Conservation (phyloP, 2,797 vertebrate species). For the Tokudaia muenninki region DNA sequence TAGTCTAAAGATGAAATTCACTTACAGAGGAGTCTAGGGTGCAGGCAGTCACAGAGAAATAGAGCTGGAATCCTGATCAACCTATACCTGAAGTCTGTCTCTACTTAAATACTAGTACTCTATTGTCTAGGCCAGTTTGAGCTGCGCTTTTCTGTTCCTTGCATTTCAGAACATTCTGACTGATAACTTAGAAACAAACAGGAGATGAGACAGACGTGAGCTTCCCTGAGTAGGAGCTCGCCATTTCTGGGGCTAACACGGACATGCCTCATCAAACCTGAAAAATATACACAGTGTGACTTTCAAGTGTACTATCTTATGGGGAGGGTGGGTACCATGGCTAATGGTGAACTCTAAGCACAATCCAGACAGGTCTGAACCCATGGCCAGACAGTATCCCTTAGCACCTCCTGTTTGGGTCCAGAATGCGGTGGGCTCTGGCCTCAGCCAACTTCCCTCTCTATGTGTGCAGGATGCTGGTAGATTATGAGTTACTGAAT, state of each 20-base stretch:
- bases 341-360: neutral
- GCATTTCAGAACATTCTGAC: neutral
- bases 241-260: neutral
- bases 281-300: neutral
- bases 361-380: neutral
- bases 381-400: neutral
- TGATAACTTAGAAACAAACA: neutral
- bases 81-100: neutral
- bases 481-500: neutral
- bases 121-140: neutral
- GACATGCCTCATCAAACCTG: fast-evolving
- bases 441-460: neutral
- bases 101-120: neutral
- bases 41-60: neutral
- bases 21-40: neutral
- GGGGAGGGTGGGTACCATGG: neutral
- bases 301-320: fast-evolving
- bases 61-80: neutral
- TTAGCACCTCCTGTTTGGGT: neutral
- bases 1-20: neutral
- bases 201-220: neutral
- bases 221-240: neutral
- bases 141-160: neutral
- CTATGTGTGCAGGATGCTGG: neutral
- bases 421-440: neutral